These are phyloP conservation scores for Plestiodon gilberti DNA, from an alignment of 2,113 vertebrate species.

Conservation along the genomic window DNA sequence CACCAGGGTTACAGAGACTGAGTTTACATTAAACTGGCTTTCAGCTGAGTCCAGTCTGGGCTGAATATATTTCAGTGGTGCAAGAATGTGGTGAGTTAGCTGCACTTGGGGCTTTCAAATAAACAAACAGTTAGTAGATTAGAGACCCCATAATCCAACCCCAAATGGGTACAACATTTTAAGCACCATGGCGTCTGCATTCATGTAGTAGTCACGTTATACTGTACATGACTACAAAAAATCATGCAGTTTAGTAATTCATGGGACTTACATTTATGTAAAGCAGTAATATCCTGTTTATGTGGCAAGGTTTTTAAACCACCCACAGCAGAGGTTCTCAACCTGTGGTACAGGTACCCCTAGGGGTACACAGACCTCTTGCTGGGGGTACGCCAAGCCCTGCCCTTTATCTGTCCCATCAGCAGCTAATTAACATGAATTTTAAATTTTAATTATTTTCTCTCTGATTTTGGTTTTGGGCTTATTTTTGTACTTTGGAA, in stretches of 20 bases:
- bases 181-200: neutral
- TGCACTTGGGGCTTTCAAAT: neutral
- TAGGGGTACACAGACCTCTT: too few relatives aligned
- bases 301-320: neutral
- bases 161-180: constrained; percentile 11
- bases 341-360: too few relatives aligned
- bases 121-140: neutral
- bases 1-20: too few relatives aligned
- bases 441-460: too few relatives aligned
- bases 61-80: neutral
- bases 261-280: neutral
- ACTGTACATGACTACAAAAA: neutral
- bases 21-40: neutral
- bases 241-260: neutral
- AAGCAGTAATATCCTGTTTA: neutral
- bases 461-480: too few relatives aligned
- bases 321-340: too few relatives aligned
- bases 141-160: neutral
- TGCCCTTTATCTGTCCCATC: too few relatives aligned
- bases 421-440: too few relatives aligned
- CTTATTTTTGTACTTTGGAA: too few relatives aligned
- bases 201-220: neutral
- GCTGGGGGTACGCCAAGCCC: too few relatives aligned
- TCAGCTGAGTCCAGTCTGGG: neutral
- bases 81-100: neutral